A percentile compares a stretch with the other conserved stretches of the same genome.
Conservation (phyloP, 2,113 vertebrate species). For the Sarotherodon lohbergeri region DNA sequence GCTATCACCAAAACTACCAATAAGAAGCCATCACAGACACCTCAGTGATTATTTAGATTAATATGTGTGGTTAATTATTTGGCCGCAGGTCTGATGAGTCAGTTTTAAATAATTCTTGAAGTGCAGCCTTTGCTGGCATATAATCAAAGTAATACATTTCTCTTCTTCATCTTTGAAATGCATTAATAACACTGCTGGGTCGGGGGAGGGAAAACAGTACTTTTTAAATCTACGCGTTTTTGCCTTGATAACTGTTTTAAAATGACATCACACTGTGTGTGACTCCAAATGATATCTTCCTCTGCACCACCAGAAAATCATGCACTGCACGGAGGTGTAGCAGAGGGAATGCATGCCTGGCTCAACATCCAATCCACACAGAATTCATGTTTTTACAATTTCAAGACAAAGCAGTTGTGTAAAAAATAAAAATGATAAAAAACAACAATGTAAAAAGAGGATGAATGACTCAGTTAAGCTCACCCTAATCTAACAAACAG, state of each 20-base stretch:
- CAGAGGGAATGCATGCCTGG: not conserved
- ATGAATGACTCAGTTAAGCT: not conserved
- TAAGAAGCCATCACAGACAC: not conserved
- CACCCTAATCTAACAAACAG: not conserved
- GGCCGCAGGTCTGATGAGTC: not conserved
- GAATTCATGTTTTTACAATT: not conserved
- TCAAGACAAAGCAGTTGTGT: not conserved
- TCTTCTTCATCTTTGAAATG: not conserved
- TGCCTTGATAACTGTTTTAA: not conserved
- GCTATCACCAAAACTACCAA: not conserved
- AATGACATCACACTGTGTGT: not conserved
- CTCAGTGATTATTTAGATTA: not conserved
- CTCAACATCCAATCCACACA: not conserved
- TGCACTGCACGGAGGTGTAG: not conserved
- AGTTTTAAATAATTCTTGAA: not conserved
- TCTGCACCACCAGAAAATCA: conserved; percentile 32
- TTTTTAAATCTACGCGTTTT: not conserved
- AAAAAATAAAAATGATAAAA: not conserved
- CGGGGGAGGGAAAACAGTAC: not conserved
- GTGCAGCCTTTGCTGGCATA: not conserved
- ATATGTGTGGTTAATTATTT: not conserved
- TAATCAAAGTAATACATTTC: not conserved
- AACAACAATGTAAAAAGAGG: not conserved
- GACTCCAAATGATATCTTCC: conserved; percentile 20
- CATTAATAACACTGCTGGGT: not conserved